These are phyloP conservation scores for Regulus satrapa DNA, from an alignment of 2,113 vertebrate species.

Conservation along the genomic window DNA sequence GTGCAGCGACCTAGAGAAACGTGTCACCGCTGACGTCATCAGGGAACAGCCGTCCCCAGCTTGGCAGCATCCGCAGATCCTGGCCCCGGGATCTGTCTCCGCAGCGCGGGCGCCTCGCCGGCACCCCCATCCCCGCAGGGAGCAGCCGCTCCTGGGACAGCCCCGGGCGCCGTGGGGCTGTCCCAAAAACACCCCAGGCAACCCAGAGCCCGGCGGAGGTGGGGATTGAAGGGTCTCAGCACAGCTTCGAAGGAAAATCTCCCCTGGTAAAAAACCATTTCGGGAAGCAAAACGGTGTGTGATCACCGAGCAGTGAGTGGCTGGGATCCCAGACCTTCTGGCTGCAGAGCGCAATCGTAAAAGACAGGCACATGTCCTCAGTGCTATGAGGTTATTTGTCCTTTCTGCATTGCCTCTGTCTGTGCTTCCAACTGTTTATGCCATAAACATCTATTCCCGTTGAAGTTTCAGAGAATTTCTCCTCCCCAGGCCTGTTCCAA, in stretches of 20 bases:
- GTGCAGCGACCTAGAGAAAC: accelerated
- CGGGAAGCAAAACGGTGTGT: neutral
- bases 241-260: neutral
- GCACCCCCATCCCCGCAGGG: no score
- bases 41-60: accelerated
- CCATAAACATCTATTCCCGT: neutral
- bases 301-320: neutral
- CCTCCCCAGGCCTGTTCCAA: neutral
- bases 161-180: no score
- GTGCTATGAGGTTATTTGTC: accelerated
- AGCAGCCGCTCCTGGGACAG: no score
- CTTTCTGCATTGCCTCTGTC: neutral
- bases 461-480: neutral
- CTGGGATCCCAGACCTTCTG: neutral
- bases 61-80: accelerated
- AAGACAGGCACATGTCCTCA: neutral
- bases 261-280: neutral
- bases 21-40: neutral
- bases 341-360: neutral
- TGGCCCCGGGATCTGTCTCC: accelerated
- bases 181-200: no score
- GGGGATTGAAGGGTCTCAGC: neutral
- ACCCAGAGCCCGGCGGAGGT: neutral
- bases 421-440: neutral
- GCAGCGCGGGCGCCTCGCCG: no score